Percentiles rank a stretch among this genome's conserved stretches.
These are phyloP conservation scores for Serripes groenlandicus DNA, from an alignment of 2,888 invertebrate species.

Conservation along the genomic window DNA sequence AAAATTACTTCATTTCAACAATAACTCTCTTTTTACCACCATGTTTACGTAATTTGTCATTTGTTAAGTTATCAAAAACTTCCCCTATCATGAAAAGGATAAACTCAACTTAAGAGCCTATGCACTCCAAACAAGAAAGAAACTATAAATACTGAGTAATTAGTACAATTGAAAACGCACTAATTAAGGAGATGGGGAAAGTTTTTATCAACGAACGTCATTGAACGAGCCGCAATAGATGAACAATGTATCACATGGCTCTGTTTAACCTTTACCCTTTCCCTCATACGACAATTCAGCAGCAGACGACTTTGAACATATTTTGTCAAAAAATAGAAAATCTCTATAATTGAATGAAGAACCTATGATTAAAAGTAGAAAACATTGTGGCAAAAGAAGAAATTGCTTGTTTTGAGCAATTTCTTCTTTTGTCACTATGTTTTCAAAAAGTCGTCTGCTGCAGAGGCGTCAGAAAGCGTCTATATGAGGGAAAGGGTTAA, in stretches of 20 bases:
- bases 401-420: too few relatives aligned
- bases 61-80: background rate
- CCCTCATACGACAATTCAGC: background rate
- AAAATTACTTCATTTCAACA: background rate
- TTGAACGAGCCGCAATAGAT: background rate
- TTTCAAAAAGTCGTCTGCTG: too few relatives aligned
- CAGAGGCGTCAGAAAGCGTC: too few relatives aligned
- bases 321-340: too few relatives aligned
- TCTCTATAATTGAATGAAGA: too few relatives aligned
- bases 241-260: background rate
- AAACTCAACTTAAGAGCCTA: background rate
- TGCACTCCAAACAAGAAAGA: background rate
- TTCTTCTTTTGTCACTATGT: too few relatives aligned
- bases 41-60: background rate
- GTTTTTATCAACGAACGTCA: background rate
- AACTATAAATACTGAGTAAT: background rate
- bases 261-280: background rate
- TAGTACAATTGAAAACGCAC: background rate
- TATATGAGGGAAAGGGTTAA: too few relatives aligned
- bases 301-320: background rate
- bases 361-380: too few relatives aligned
- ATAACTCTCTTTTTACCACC: background rate
- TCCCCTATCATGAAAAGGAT: background rate
- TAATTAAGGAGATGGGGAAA: background rate
- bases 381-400: too few relatives aligned